A percentile compares a stretch with the other conserved stretches of the same genome.
These are phyloP conservation scores for Peromyscus californicus DNA, from an alignment of 2,113 vertebrate species.

Conservation along the genomic window DNA sequence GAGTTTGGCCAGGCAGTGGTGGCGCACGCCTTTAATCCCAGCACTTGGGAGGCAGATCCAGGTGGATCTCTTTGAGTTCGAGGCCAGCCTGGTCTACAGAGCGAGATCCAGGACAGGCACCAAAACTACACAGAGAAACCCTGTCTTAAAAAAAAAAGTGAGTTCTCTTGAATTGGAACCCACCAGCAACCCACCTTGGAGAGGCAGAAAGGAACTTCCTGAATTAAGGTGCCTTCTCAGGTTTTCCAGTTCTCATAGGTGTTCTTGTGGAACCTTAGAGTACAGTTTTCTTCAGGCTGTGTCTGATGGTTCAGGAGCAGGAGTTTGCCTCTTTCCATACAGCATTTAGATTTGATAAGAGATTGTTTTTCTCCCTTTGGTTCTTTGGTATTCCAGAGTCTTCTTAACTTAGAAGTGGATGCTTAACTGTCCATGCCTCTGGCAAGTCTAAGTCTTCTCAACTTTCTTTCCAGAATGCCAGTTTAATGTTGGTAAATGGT, in stretches of 20 bases:
- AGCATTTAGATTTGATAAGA: slow-evolving; percentile 55
- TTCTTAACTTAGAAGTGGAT: slow-evolving; percentile 51
- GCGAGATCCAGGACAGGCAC: no score
- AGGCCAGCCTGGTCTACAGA: no score
- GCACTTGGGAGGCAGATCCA: no score
- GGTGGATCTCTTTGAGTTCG: no score
- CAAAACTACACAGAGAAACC: no score
- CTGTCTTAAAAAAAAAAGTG: not conserved
- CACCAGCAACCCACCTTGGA: not conserved
- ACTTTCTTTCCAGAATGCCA: not conserved
- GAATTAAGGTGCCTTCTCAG: not conserved
- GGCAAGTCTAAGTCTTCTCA: not conserved
- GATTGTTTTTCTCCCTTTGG: slow-evolving; percentile 37
- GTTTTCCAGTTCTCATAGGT: not conserved
- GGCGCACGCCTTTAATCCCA: no score
- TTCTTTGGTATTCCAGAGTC: not conserved
- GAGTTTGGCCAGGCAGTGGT: not conserved
- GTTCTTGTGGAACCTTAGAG: not conserved
- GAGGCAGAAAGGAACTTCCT: not conserved
- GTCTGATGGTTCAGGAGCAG: slow-evolving; percentile 14
- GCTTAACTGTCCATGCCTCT: not conserved
- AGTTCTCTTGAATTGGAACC: slow-evolving; percentile 23
- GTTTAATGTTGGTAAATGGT: not conserved
- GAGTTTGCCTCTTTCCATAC: not conserved
- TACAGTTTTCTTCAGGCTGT: slow-evolving; percentile 9